A percentile compares a stretch with the other conserved stretches of the same genome.
phyloP scores from a whole-genome alignment of 2,113 vertebrate genomes.

The Crotalus horridus region DNA sequence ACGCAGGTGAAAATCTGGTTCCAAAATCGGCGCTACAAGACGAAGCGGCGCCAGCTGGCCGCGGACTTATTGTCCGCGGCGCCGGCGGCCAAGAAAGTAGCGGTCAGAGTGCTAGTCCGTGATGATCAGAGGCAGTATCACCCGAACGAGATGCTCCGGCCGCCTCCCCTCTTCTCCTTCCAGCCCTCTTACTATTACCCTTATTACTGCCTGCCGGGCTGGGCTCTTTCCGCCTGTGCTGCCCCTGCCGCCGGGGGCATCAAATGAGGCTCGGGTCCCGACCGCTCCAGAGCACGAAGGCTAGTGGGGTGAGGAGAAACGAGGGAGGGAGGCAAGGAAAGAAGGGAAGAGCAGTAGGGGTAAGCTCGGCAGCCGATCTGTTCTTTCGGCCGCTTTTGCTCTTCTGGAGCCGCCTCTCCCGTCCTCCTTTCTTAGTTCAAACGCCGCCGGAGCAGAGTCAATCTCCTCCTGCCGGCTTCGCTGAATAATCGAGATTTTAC shows the following conservation, averaged over 20 bases:
- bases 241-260: conserved; percentile 62
- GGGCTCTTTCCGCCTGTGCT: conserved; percentile 89
- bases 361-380: not conserved
- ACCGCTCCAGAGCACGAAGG: not conserved
- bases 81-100: conserved; percentile 93
- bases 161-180: conserved; percentile 83
- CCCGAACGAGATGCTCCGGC: conserved; percentile 90
- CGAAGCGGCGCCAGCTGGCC: conserved; percentile 95
- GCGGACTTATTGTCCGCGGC: conserved; percentile 90
- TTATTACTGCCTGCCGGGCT: conserved; percentile 95
- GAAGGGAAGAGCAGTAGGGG: conserved; percentile 37
- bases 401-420: not conserved
- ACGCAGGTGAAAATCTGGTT: conserved; percentile 99
- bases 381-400: not conserved
- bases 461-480: not conserved
- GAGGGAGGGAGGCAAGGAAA: not conserved
- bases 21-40: conserved; percentile 99
- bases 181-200: conserved; percentile 93
- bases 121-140: conserved; percentile 98
- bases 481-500: not conserved
- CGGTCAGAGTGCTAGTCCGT: conserved; percentile 94
- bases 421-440: conserved; percentile 39
- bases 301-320: not conserved
- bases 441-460: conserved; percentile 28
- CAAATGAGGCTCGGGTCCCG: conserved; percentile 53